Evolutionary conservation across 2,888 invertebrate species (phyloP).

Genomic region (Drosophila pegasa): DNA sequence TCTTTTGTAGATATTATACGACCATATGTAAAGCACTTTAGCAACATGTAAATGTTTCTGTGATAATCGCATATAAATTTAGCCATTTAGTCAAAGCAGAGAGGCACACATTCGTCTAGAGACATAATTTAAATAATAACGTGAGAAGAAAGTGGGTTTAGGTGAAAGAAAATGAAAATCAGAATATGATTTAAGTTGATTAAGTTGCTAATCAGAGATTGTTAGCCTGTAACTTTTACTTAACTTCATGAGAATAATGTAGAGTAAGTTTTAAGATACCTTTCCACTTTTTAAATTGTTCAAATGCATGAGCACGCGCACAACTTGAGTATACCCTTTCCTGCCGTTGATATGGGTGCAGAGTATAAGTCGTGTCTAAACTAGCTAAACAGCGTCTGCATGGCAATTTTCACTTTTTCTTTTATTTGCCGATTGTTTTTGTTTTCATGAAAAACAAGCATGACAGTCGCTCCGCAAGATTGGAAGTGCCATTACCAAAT

Average conservation of each 20-base stretch:
- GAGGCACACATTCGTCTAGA: not conserved
- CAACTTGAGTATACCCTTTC: not conserved
- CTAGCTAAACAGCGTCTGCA: conserved; percentile 47
- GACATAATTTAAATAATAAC: conserved; percentile 3
- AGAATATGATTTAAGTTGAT: conserved; percentile 1
- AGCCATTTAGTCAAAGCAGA: not conserved
- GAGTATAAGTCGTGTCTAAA: conserved; percentile 28
- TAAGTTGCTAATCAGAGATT: not conserved
- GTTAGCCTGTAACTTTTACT: not conserved
- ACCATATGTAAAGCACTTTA: too few relatives aligned
- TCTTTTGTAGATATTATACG: too few relatives aligned
- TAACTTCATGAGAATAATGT: not conserved
- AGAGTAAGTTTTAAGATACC: not conserved
- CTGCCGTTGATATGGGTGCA: not conserved
- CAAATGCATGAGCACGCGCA: too few relatives aligned
- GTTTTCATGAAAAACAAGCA: conserved; percentile 57
- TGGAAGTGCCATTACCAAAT: conserved; percentile 59
- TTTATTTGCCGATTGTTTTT: conserved; percentile 56
- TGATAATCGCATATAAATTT: not conserved
- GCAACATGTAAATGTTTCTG: not conserved
- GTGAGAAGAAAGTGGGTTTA: conserved; percentile 2
- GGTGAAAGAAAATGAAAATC: conserved; percentile 2
- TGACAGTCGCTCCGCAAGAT: conserved; percentile 36
- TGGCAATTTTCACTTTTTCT: conserved; percentile 74
- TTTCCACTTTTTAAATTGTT: not conserved